A percentile compares a stretch with the other conserved stretches of the same genome.
Evolutionary conservation across 2,113 vertebrate genomes (phyloP).

Genomic region (Tor tambroides): DNA sequence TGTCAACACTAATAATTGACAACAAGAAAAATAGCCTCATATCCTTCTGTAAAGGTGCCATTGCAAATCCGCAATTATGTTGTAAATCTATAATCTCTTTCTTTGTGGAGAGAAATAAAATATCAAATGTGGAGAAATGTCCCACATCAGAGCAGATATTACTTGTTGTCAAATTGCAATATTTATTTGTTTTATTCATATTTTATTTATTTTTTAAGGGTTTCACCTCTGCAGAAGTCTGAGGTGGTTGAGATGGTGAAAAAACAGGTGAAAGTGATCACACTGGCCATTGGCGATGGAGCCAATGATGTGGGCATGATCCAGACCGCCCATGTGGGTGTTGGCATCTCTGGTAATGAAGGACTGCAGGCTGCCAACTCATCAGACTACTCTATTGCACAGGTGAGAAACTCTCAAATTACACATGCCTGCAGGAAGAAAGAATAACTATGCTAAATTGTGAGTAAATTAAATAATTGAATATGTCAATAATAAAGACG

Average conservation of each 20-base stretch:
- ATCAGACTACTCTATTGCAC: conserved; percentile 98
- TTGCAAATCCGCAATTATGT: background rate
- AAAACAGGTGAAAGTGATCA: conserved; percentile 97
- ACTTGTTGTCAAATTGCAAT: background rate
- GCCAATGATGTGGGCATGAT: conserved; percentile 99
- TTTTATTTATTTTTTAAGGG: conserved; percentile 73
- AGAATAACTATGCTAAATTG: background rate
- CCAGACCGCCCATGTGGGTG: conserved; percentile 95
- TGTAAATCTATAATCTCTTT: background rate
- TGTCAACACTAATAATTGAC: conserved; percentile 51
- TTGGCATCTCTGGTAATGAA: conserved; percentile 97
- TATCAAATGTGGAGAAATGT: background rate
- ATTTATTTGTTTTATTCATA: too few relatives aligned
- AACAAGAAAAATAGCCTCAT: conserved; percentile 37
- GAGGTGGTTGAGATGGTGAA: conserved; percentile 99
- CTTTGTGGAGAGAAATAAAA: background rate
- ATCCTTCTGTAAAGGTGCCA: conserved; percentile 14
- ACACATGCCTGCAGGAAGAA: background rate
- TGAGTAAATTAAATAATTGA: background rate
- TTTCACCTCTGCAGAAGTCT: conserved; percentile 98
- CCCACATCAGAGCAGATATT: background rate
- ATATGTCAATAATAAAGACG: background rate
- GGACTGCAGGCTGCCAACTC: conserved; percentile 98
- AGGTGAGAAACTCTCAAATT: conserved; percentile 75
- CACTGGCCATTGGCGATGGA: conserved; percentile 93